A percentile compares a stretch with the other conserved stretches of the same genome.
These are phyloP conservation scores for Drosophila takahashii DNA, from an alignment of 1,140 invertebrate species.

Conservation along the genomic window DNA sequence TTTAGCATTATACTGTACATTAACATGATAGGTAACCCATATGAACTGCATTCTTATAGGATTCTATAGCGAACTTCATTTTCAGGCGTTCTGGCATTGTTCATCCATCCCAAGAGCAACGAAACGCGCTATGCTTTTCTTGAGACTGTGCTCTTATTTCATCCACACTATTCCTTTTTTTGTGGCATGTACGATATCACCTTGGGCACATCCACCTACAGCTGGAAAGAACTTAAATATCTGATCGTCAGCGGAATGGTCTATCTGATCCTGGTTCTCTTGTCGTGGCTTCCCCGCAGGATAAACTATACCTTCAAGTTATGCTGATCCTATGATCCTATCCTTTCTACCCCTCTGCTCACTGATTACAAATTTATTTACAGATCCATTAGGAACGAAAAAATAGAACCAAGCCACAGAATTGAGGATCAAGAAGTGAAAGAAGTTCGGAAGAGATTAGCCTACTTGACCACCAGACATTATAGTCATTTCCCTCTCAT, in stretches of 20 bases:
- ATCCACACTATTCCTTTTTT: constrained; percentile 43
- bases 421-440: constrained; percentile 17
- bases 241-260: constrained; percentile 7
- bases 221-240: background rate
- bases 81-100: constrained; percentile 23
- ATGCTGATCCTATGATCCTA: no score
- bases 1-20: constrained; percentile 23
- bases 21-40: constrained; percentile 25
- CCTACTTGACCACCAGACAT: background rate
- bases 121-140: background rate
- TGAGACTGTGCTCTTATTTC: background rate
- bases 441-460: background rate
- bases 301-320: constrained; percentile 27
- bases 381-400: constrained; percentile 4
- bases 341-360: no score
- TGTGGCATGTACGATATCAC: constrained; percentile 4
- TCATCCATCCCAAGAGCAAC: background rate
- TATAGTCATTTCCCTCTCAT: constrained; percentile 12
- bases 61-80: background rate
- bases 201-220: background rate
- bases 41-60: no score
- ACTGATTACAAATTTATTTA: background rate
- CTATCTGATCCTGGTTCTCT: constrained; percentile 18
- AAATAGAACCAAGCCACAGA: background rate
- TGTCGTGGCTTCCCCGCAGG: background rate